These are phyloP conservation scores for Euschistus heros DNA, from an alignment of 1,140 invertebrate species.

Conservation along the genomic window DNA sequence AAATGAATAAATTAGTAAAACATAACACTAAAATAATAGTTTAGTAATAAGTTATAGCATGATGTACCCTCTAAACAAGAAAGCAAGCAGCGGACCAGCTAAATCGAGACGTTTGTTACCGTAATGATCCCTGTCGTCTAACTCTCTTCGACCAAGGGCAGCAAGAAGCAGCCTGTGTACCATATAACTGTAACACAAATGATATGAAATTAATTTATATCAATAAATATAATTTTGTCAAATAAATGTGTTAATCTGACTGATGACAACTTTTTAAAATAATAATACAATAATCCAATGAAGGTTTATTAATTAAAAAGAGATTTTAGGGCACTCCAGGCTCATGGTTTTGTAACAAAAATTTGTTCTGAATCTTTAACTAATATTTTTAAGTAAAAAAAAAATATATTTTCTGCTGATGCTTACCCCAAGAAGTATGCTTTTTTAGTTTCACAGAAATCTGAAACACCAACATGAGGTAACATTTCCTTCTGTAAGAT, in stretches of 20 bases:
- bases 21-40: neutral
- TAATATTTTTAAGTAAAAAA: neutral
- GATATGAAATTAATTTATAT: too few relatives aligned
- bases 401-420: neutral
- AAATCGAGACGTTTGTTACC: constrained; percentile 96
- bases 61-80: constrained; percentile 74
- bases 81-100: constrained; percentile 90
- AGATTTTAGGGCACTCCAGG: neutral
- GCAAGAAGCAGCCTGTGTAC: constrained; percentile 90
- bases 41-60: neutral
- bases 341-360: neutral
- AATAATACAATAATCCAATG: neutral
- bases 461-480: constrained; percentile 95
- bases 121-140: constrained; percentile 99
- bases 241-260: too few relatives aligned
- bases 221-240: too few relatives aligned
- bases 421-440: constrained; percentile 83
- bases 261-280: neutral
- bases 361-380: too few relatives aligned
- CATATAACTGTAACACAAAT: constrained; percentile 65
- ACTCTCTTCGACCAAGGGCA: constrained; percentile 84
- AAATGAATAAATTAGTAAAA: constrained; percentile 23
- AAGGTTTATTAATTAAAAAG: neutral
- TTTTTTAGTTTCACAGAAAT: constrained; percentile 99
- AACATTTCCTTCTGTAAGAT: constrained; percentile 99